Base-by-base conservation (phyloP, 2,888 invertebrate species). In the Clepsis dumicolana region DNA sequence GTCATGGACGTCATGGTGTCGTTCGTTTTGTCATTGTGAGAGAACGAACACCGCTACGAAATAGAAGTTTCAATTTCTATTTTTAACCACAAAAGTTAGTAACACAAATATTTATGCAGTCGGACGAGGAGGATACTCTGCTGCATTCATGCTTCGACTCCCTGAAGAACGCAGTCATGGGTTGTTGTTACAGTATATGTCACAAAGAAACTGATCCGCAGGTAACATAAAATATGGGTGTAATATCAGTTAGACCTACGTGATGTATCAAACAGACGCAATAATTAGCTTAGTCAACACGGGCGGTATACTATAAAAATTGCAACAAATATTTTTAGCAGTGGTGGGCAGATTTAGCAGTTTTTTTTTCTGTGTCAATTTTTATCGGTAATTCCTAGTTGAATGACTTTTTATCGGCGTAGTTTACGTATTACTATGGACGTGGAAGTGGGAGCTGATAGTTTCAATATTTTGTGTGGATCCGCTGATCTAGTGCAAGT, bases 121-220 rank as follows among this genome's bases (percentile, higher is more conserved):
- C 92, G 71, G 87, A 88, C 84, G 88, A 88, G 71, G 91, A 90
- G 77, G 90, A 90, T 77, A 84, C 82, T 76, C 76, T 87, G 79
- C 80, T 92, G 88, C 91, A 91, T 89, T 92, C 92, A 90, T 93
- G 93, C 88, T 93, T 92, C 88, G 87, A 88, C 77, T 90, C 91
- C 70, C 77, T 93, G 72, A 93, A 88, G 82, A 91, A 73, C 77
- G 89, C 91, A 81, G 90, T 91, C 82, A 95, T 95, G 95, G 95
- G 95, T 78, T 95, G 95, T 87, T 96, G 96, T 86, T 96, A 95
- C 86, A 96, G 96, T 88, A 94, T 96, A 80, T 96, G 96, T 84
- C 95, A 96, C 80, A 96, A 96, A 87, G 96, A 96, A 82, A 94
- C 90, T 72, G 94, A 95, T 75, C 94, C 95, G 70, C 96, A 96